These are phyloP conservation scores for Neogale vison DNA, from an alignment of 2,113 vertebrate species.

Conservation along the genomic window DNA sequence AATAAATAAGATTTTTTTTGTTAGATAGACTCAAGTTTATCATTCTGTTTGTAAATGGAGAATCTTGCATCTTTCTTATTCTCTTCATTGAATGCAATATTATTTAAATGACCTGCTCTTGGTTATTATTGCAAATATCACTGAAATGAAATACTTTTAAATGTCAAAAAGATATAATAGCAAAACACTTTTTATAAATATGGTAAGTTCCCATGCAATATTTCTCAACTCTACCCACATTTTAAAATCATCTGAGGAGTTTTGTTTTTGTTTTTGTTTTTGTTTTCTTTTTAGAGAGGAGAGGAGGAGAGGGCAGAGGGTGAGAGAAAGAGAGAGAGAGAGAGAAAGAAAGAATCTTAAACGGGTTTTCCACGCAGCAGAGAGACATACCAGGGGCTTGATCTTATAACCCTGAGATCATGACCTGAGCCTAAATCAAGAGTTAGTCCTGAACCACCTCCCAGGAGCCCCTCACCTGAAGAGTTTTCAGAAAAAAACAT, in stretches of 20 bases:
- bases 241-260: background rate
- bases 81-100: background rate
- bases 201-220: background rate
- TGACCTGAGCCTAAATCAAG: background rate
- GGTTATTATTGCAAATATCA: background rate
- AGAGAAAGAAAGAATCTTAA: background rate
- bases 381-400: background rate
- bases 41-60: background rate
- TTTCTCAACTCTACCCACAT: background rate
- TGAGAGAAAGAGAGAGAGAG: too few species aligned
- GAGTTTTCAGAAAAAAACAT: background rate
- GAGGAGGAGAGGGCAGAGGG: background rate
- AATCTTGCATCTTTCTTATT: background rate
- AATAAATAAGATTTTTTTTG: constrained; percentile 14
- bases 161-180: background rate
- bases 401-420: background rate
- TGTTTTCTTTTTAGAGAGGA: background rate
- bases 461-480: background rate
- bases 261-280: background rate
- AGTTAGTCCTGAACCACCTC: background rate
- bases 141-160: background rate
- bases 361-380: background rate
- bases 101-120: background rate
- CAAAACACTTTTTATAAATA: background rate
- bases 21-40: background rate